Conservation (phyloP, 1,140 invertebrate species). For the Lepidostoma basale region DNA sequence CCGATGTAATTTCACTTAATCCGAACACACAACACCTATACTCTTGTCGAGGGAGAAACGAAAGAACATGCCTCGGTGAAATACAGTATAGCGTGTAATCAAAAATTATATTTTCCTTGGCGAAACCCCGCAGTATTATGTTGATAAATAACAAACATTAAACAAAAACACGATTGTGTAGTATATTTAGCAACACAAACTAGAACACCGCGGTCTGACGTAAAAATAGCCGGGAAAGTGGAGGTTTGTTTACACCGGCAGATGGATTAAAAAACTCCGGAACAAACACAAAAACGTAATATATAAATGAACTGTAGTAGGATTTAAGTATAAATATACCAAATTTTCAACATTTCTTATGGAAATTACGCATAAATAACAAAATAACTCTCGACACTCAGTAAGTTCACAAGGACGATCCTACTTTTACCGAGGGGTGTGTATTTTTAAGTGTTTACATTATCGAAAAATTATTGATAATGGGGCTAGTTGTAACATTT, state of each 20-base stretch:
- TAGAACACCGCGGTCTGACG: slow-evolving; percentile 30
- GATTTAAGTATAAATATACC: slow-evolving; percentile 8
- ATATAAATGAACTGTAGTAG: not conserved
- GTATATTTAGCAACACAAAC: slow-evolving; percentile 11
- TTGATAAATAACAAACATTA: too few species aligned
- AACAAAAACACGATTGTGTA: too few species aligned
- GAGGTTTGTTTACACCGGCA: slow-evolving; percentile 64
- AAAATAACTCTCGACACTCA: slow-evolving; percentile 1
- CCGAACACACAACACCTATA: too few species aligned
- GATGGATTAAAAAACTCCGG: not conserved
- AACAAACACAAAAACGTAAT: not conserved
- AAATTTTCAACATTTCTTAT: not conserved
- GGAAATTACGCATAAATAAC: not conserved
- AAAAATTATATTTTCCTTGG: too few species aligned
- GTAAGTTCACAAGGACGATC: slow-evolving; percentile 24
- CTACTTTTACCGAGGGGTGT: slow-evolving; percentile 28
- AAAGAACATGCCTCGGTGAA: too few species aligned
- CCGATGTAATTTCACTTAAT: too few species aligned
- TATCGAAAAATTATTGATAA: not conserved
- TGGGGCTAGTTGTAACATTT: not conserved
- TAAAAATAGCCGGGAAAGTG: slow-evolving; percentile 54
- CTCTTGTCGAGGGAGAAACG: too few species aligned
- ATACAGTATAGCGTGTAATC: too few species aligned
- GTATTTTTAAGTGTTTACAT: not conserved
- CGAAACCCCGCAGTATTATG: too few species aligned